Conservation (phyloP, 2,888 invertebrate species). For the Branchipolynoe longqiensis region DNA sequence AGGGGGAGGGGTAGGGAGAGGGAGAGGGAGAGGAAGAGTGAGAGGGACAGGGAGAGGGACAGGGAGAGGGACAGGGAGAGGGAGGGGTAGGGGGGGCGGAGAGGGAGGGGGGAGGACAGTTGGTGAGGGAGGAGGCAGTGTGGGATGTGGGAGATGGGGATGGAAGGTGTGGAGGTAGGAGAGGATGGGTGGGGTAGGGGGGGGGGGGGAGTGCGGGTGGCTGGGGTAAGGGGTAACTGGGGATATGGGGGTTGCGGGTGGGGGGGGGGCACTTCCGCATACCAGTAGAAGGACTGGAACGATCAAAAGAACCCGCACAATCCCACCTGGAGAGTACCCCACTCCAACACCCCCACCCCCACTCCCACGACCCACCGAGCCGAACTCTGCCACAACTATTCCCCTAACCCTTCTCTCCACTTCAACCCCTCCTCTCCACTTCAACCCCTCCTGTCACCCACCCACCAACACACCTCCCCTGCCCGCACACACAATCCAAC, state of each 20-base stretch:
- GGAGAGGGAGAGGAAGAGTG: background rate
- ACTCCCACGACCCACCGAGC: no score
- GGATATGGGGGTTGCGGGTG: background rate
- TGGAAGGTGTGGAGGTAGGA: background rate
- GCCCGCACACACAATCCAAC: no score
- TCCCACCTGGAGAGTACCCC: conserved; percentile 38
- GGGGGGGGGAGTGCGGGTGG: no score
- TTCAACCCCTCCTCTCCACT: no score
- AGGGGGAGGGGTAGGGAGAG: background rate
- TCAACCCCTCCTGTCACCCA: no score
- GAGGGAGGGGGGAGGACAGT: background rate
- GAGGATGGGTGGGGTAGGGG: background rate
- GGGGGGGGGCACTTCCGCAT: conserved; percentile 19
- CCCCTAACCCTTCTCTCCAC: no score
- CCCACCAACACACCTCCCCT: no score
- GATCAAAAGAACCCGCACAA: conserved; percentile 9
- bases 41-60: background rate
- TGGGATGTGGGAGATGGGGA: background rate
- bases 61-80: conserved; percentile 5
- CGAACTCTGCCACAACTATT: no score
- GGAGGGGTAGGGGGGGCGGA: background rate
- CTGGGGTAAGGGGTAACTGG: no score
- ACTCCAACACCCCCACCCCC: no score
- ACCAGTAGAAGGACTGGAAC: background rate
- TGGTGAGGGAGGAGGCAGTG: background rate